Conservation (phyloP, 2,113 vertebrate genomes). For the Antennarius striatus region DNA sequence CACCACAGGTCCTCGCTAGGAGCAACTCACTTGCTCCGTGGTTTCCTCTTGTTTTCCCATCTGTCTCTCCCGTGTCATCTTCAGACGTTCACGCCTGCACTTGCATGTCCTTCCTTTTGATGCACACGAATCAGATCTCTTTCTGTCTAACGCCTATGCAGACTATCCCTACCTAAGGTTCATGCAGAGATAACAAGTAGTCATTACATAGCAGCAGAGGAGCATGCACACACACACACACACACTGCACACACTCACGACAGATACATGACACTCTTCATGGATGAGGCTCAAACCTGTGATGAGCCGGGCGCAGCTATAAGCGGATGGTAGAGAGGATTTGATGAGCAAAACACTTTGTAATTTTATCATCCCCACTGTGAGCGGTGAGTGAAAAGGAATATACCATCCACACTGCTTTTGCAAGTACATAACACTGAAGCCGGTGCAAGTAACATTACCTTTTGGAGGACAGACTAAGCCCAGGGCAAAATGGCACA, state of each 20-base stretch:
- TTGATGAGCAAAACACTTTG: conserved; percentile 69
- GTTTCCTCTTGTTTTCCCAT: not conserved
- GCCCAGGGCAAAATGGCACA: conserved; percentile 7
- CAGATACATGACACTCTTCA: not conserved
- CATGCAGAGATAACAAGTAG: conserved; percentile 13
- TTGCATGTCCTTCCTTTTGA: not conserved
- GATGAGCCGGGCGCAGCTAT: conserved; percentile 38
- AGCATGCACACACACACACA: not conserved
- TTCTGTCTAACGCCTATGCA: not conserved
- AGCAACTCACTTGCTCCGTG: not conserved
- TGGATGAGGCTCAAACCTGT: conserved; percentile 20
- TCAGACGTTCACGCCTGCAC: not conserved
- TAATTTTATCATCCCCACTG: conserved; percentile 61
- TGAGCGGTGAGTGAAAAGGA: conserved; percentile 41
- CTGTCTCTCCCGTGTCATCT: not conserved
- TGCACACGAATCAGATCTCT: conserved; percentile 27
- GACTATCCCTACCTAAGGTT: conserved; percentile 2
- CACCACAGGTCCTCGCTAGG: conserved; percentile 9
- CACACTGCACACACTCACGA: conserved; percentile 1
- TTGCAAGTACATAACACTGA: conserved; percentile 61
- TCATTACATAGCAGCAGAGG: conserved; percentile 15
- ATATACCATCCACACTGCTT: conserved; percentile 36
- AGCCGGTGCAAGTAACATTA: conserved; percentile 46
- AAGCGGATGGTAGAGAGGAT: conserved; percentile 45
- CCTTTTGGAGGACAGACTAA: conserved; percentile 55